Evolutionary conservation across 2,797 vertebrate species (phyloP).

Genomic region (Thunnus albacares): DNA sequence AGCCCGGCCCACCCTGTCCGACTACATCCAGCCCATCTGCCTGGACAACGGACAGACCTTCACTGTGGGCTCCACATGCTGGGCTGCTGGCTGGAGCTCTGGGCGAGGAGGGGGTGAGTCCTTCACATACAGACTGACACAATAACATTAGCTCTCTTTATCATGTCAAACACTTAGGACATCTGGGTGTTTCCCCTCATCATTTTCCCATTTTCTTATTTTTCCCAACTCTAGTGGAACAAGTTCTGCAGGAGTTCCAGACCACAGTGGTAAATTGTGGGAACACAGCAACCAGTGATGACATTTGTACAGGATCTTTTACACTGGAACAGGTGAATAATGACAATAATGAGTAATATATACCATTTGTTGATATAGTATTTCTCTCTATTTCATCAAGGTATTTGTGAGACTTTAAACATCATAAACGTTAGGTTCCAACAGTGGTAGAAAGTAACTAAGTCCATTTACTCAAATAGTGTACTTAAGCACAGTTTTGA

Average conservation of each 20-base stretch:
- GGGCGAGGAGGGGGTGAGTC: conserved; percentile 59
- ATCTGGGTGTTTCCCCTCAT: not conserved
- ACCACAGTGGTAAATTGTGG: conserved; percentile 53
- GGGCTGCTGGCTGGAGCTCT: conserved; percentile 57
- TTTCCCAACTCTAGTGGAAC: conserved; percentile 23
- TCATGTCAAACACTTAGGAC: not conserved
- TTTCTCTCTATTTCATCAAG: too few species aligned
- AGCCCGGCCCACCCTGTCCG: conserved; percentile 3
- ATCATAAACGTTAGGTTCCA: too few species aligned
- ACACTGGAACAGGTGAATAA: conserved; percentile 57
- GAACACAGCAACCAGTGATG: not conserved
- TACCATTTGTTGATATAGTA: too few species aligned
- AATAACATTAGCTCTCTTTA: not conserved
- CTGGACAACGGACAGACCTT: conserved; percentile 49
- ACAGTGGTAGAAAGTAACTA: too few species aligned
- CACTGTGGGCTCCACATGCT: conserved; percentile 43
- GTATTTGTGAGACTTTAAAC: too few species aligned
- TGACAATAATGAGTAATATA: too few species aligned
- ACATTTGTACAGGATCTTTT: conserved; percentile 53
- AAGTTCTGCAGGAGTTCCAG: conserved; percentile 58
- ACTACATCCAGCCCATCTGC: conserved; percentile 73
- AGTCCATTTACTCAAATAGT: too few species aligned
- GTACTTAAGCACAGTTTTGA: too few species aligned
- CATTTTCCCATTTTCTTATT: not conserved
- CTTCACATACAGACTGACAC: not conserved